Percentiles rank a stretch among this genome's conserved stretches.
Evolutionary conservation across 2,797 vertebrate genomes (phyloP).

Genomic region (Steatocranus sp.): DNA sequence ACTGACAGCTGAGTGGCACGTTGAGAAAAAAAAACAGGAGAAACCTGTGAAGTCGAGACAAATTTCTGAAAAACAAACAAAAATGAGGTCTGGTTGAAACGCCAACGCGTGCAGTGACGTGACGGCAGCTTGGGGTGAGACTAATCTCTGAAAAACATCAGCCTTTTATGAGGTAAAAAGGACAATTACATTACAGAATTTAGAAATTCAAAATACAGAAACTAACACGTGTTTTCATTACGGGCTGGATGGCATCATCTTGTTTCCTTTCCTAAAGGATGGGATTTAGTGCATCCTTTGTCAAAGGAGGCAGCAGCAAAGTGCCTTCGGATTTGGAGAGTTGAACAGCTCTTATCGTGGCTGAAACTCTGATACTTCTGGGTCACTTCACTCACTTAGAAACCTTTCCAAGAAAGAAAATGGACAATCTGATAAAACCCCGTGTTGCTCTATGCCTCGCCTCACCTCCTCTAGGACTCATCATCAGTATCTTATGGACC

Average conservation of each 20-base stretch:
- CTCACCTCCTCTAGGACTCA: slow-evolving; percentile 62
- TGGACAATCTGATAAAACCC: not conserved
- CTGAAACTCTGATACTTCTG: not conserved
- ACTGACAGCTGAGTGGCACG: not conserved
- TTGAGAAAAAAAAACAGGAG: not conserved
- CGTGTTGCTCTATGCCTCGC: not conserved
- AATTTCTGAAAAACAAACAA: not conserved
- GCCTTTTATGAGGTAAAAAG: not conserved
- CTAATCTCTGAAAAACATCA: not conserved
- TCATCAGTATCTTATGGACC: slow-evolving; percentile 77
- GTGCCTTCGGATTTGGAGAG: not conserved
- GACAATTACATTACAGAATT: accelerated
- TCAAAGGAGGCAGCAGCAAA: not conserved
- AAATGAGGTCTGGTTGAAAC: not conserved
- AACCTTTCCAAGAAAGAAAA: not conserved
- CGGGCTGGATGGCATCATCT: accelerated
- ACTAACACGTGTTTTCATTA: accelerated
- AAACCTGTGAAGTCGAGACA: not conserved
- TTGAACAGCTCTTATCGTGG: not conserved
- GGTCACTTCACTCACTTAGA: not conserved
- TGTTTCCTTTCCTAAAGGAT: not conserved
- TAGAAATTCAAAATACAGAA: not conserved
- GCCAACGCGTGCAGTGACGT: accelerated
- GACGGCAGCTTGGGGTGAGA: not conserved
- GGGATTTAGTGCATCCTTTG: not conserved